phyloP scores from a whole-genome alignment of 2,888 invertebrate genomes.

The Eupithecia exiguata region DNA sequence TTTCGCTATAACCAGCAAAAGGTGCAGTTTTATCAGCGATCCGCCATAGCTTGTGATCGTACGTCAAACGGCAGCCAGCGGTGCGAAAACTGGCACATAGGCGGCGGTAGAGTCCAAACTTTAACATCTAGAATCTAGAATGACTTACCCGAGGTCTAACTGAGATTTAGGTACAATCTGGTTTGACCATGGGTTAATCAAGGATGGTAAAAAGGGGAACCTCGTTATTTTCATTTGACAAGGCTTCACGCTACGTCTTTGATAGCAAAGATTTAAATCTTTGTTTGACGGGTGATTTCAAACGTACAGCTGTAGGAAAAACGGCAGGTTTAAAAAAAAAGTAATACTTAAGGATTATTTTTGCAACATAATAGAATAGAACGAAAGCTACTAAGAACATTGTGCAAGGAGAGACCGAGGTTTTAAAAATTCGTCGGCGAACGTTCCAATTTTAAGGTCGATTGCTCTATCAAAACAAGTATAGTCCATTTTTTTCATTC shows the following conservation, averaged over 20 bases:
- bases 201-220: too few species aligned
- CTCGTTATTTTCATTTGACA: too few species aligned
- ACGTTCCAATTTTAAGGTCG: background rate
- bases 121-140: background rate
- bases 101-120: conserved; percentile 44
- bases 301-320: too few species aligned
- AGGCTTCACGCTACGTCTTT: too few species aligned
- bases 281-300: too few species aligned
- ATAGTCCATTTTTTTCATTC: background rate
- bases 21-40: conserved; percentile 52
- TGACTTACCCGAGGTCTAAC: background rate
- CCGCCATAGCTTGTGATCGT: conserved; percentile 51
- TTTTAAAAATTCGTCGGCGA: too few species aligned
- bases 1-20: conserved; percentile 15
- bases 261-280: too few species aligned
- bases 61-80: conserved; percentile 56
- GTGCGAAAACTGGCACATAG: conserved; percentile 40
- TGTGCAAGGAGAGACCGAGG: too few species aligned
- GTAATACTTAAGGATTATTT: too few species aligned
- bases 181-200: background rate
- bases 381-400: too few species aligned
- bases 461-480: background rate
- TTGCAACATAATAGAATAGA: too few species aligned
- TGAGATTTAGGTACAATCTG: background rate
- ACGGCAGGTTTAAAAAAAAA: too few species aligned